These are phyloP conservation scores for Acleris sparsana DNA, from an alignment of 2,888 invertebrate genomes.

Conservation along the genomic window DNA sequence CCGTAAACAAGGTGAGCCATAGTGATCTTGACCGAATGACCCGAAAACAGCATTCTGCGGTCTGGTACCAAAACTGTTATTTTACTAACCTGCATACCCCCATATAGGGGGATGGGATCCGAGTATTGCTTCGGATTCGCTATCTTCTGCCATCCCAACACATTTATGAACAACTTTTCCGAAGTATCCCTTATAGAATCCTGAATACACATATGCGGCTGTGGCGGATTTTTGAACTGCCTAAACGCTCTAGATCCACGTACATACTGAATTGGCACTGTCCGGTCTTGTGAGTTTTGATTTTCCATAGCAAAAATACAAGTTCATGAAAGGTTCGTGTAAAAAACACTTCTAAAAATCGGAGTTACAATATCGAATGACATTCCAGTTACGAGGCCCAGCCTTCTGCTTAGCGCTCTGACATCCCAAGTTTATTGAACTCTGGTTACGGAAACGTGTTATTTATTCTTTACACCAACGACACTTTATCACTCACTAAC, in stretches of 20 bases:
- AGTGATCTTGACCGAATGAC: constrained; percentile 23
- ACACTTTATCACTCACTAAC: constrained; percentile 50
- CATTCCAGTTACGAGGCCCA: constrained; percentile 30
- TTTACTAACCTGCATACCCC: constrained; percentile 86
- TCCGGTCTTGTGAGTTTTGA: constrained; percentile 68
- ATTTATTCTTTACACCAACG: constrained; percentile 37
- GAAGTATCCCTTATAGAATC: constrained; percentile 84
- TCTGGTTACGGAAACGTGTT: constrained; percentile 50
- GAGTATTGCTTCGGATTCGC: constrained; percentile 86
- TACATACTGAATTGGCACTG: constrained; percentile 81
- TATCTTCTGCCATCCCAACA: constrained; percentile 89
- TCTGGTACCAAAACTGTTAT: constrained; percentile 20
- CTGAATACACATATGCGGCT: constrained; percentile 89
- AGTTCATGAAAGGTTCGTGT: constrained; percentile 44
- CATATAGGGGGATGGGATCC: constrained; percentile 87
- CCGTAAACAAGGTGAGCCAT: constrained; percentile 9
- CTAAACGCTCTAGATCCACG: constrained; percentile 85
- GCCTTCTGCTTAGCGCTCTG: constrained; percentile 47
- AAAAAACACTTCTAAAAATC: constrained; percentile 48
- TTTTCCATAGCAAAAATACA: constrained; percentile 69
- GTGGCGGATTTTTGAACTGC: constrained; percentile 89
- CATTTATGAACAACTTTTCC: constrained; percentile 86
- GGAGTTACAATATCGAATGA: constrained; percentile 32
- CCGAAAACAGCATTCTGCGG: background rate
- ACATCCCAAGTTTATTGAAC: constrained; percentile 76